These are phyloP conservation scores for Drosophila ustulata DNA, from an alignment of 2,888 invertebrate species.

Conservation along the genomic window DNA sequence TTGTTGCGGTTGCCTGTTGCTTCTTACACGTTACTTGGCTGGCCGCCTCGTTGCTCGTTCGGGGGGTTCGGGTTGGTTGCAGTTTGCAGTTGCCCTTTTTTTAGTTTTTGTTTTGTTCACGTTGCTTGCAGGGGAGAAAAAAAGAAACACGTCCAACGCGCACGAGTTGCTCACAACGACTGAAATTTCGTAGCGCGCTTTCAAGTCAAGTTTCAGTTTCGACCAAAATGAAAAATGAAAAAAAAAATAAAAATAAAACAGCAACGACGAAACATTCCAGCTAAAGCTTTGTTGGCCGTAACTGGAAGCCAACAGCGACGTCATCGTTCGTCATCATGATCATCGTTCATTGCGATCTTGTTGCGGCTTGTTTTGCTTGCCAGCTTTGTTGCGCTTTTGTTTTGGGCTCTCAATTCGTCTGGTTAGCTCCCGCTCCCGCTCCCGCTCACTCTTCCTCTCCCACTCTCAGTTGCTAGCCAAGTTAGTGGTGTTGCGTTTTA, in stretches of 20 bases:
- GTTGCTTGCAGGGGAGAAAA: neutral
- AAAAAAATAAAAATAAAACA: neutral
- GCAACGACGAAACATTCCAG: constrained; percentile 9
- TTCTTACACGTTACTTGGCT: constrained; percentile 50
- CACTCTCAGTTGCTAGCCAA: constrained; percentile 8
- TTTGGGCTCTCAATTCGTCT: constrained; percentile 65
- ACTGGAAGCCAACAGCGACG: constrained; percentile 65
- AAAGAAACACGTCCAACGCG: constrained; percentile 68
- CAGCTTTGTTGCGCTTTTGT: constrained; percentile 63
- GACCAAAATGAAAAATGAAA: constrained; percentile 10
- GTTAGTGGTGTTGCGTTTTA: constrained; percentile 31
- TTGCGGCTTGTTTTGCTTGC: constrained; percentile 63
- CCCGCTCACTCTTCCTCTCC: neutral
- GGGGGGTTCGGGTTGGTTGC: constrained; percentile 45
- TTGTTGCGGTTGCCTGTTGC: constrained; percentile 18
- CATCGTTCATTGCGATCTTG: constrained; percentile 58
- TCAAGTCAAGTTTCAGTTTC: constrained; percentile 50
- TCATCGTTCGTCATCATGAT: constrained; percentile 54
- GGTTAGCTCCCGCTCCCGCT: constrained; percentile 4
- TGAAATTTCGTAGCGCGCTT: constrained; percentile 49
- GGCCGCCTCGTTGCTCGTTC: constrained; percentile 12
- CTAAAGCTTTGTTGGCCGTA: constrained; percentile 39
- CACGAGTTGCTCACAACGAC: constrained; percentile 76
- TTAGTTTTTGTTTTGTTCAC: constrained; percentile 5
- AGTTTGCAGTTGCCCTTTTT: constrained; percentile 51